Evolutionary conservation across 2,113 vertebrate species (phyloP), one percentile per base, ranked within the genome.

Genomic region (Vulpes ferrilata): DNA sequence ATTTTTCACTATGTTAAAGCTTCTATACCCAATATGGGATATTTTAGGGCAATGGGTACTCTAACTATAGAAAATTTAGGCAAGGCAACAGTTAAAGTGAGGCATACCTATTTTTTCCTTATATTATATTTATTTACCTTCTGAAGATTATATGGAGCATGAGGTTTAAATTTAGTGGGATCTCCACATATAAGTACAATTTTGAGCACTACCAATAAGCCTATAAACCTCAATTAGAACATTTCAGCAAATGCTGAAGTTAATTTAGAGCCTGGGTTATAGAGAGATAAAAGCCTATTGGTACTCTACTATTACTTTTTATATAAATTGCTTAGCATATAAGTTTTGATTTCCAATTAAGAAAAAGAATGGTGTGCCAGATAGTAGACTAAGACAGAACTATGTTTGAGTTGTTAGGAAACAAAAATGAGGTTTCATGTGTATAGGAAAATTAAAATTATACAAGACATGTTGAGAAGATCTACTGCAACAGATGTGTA

Each of bases 261-360:
- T 81, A 67, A 51, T 62, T 53, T 93, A 93, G 55, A 84, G 83
- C 32, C 17, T 83, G 35, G 2, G 38, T 89, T 78, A n/a, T 83
- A 96, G 71, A 78, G 57, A 5, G 82, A 64, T 22, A 89, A 69
- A 93, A 93, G 53, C 69, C 35, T 55, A 20, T 51, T 25, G 32
- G 7, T 78, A 25, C 69, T 55, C 55, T 64, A 53, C 86, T 71
- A 19, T 48, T 79, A 27, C 78, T 83, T 93, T 43, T 69, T 62
- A 79, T n/a, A 85, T 59, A 93, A 85, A n/a, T 84, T 32, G 25
- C 62, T 81, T 84, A 90, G 38, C n/a, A 27, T 60, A 93, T 69
- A 88, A 88, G 60, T 80, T 87, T 93, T 11, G 15, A 85, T 79
- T 90, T 89, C 71, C n/a, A 55, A 59, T 59, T 76, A 55, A 55